Evolutionary conservation across 2,888 invertebrate species (phyloP), one percentile per base, ranked within the genome.

Genomic region (Pachymerium ferrugineum): DNA sequence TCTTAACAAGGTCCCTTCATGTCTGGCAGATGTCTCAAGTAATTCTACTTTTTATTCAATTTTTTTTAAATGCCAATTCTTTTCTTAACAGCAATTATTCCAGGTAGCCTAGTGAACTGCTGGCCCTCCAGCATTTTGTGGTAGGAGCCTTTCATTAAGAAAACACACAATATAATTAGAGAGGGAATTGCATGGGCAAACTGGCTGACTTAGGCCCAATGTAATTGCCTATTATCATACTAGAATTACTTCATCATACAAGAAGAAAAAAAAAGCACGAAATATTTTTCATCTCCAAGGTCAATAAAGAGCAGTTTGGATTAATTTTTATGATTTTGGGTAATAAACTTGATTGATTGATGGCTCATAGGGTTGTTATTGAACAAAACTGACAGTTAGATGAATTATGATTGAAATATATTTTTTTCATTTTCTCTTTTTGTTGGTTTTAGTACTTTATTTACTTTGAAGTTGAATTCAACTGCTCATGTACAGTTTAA

Each of bases 71-170:
- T 62, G n/a, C 62, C 62, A 62, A 62, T 62, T 62, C 62, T 62
- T 62, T 62, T 62, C 62, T 62, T 62, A 62, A 62, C 62, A 62
- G 62, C 25, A 62, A 62, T 62, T 62, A 62, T 62, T 62, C 62
- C 62, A 62, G 62, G 62, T 62, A 62, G 62, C 62, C 62, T 62
- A 62, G 62, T 62, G 62, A 62, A 62, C 62, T 62, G 62, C 62
- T 62, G 62, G 62, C 62, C 62, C 62, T 62, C 62, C 25, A 62
- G 62, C 62, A 28, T 25, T 62, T 62, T 62, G 62, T 62, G 62
- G 62, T 62, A 62, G 62, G 47, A 62, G 62, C 62, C 62, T 62
- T 62, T 62, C 62, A 62, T 62, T 62, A 62, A 62, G 62, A 62
- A 62, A 62, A 62, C 62, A 62, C 62, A 62, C 62, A 62, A 62